These are phyloP conservation scores for Caenorhabditis doughertyi DNA, from an alignment of 2,888 invertebrate species.

Conservation along the genomic window DNA sequence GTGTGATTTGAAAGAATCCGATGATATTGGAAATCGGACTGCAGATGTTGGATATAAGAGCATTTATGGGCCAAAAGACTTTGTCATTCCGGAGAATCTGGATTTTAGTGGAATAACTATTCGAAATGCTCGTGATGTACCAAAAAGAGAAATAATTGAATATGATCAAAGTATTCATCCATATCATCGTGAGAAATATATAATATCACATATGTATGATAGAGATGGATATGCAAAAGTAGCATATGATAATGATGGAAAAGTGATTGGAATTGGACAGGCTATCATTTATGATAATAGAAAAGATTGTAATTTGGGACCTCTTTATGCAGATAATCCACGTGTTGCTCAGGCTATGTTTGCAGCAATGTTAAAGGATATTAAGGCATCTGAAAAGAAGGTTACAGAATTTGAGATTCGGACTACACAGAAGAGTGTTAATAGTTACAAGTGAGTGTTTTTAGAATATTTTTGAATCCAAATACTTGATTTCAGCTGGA, in stretches of 20 bases:
- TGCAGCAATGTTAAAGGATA: conserved; percentile 19
- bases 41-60: conserved; percentile 3
- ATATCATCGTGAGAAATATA: conserved; percentile 32
- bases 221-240: conserved; percentile 36
- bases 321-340: conserved; percentile 41
- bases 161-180: conserved; percentile 40
- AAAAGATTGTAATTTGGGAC: conserved; percentile 30
- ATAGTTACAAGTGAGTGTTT: conserved; percentile 19
- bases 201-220: conserved; percentile 35
- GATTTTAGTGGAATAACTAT: neutral
- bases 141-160: conserved; percentile 25
- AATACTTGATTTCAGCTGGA: conserved; percentile 26
- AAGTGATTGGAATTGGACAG: conserved; percentile 36
- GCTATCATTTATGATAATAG: conserved; percentile 27
- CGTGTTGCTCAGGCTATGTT: conserved; percentile 42
- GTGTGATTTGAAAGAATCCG: neutral
- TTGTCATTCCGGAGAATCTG: conserved; percentile 1
- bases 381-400: conserved; percentile 20
- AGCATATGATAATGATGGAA: conserved; percentile 23
- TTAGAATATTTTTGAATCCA: no score
- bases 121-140: conserved; percentile 29
- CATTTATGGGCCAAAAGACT: neutral
- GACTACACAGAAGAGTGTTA: neutral
- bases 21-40: neutral
- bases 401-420: conserved; percentile 28